Conservation (phyloP, 2,888 invertebrate species). For the Euspilapteryx auroguttella region DNA sequence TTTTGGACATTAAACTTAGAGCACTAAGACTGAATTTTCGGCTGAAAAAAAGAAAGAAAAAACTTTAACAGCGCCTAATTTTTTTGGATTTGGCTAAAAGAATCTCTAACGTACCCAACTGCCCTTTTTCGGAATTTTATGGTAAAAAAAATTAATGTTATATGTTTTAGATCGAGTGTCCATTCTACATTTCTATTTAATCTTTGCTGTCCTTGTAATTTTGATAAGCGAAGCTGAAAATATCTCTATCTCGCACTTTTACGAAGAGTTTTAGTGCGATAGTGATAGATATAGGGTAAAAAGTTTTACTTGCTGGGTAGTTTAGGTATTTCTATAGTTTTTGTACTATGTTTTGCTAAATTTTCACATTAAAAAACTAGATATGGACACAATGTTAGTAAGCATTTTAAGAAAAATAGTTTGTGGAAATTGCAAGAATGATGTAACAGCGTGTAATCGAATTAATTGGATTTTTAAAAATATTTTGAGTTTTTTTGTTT, state of each 20-base stretch:
- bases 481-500: constrained; percentile 15
- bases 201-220: constrained; percentile 33
- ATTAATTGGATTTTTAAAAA: constrained; percentile 12
- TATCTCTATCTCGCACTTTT: constrained; percentile 27
- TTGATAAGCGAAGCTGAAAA: constrained; percentile 10
- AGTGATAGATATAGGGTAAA: constrained; percentile 52
- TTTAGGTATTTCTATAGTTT: constrained; percentile 57
- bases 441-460: constrained; percentile 19
- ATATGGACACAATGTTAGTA: constrained; percentile 53
- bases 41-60: constrained; percentile 21
- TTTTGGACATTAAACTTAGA: too few relatives aligned
- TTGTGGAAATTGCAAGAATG: constrained; percentile 30
- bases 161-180: too few relatives aligned
- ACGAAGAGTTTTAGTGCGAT: constrained; percentile 36
- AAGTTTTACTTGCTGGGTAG: constrained; percentile 55
- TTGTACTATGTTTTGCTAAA: constrained; percentile 62
- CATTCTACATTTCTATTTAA: constrained; percentile 21
- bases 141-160: too few relatives aligned
- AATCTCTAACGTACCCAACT: too few relatives aligned
- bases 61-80: constrained; percentile 7
- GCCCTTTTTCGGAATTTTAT: too few relatives aligned
- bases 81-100: constrained; percentile 1
- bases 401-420: constrained; percentile 20
- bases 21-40: constrained; percentile 57
- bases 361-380: constrained; percentile 49